phyloP scores from a whole-genome alignment of 2,888 invertebrate species.

The Sinhomidia bicolor region DNA sequence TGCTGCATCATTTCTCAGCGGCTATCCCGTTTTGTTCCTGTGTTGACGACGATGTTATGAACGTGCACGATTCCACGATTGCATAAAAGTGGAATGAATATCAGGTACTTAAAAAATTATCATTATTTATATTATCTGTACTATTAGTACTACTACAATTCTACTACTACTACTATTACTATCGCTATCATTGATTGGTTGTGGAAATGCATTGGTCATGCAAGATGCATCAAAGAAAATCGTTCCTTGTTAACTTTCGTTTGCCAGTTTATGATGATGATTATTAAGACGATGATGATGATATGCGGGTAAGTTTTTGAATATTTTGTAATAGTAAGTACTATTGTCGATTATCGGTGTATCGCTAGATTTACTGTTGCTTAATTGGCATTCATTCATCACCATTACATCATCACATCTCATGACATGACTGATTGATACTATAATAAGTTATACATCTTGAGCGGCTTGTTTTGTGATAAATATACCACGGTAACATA shows the following conservation, averaged over 20 bases:
- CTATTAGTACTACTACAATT: no score
- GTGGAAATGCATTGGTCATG: no score
- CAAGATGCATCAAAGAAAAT: not conserved
- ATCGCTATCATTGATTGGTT: no score
- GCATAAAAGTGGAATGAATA: not conserved
- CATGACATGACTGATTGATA: constrained; percentile 43
- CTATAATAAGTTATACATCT: not conserved
- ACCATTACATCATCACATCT: constrained; percentile 2
- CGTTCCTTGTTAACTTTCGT: not conserved
- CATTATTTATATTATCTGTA: no score
- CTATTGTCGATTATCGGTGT: no score
- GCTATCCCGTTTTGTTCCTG: not conserved
- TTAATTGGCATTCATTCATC: not conserved
- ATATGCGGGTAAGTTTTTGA: constrained; percentile 49
- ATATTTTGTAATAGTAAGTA: not conserved
- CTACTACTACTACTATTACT: no score
- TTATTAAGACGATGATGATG: constrained; percentile 13
- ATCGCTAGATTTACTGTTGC: not conserved
- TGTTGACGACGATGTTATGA: no score
- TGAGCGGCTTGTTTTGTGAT: constrained; percentile 30
- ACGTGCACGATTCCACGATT: no score
- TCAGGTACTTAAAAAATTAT: no score
- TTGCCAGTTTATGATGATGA: no score
- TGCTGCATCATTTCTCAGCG: not conserved
- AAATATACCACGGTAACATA: not conserved